Percentiles rank a stretch among this genome's conserved stretches.
Conservation (phyloP, 2,113 vertebrate genomes). For the Microtus ochrogaster region DNA sequence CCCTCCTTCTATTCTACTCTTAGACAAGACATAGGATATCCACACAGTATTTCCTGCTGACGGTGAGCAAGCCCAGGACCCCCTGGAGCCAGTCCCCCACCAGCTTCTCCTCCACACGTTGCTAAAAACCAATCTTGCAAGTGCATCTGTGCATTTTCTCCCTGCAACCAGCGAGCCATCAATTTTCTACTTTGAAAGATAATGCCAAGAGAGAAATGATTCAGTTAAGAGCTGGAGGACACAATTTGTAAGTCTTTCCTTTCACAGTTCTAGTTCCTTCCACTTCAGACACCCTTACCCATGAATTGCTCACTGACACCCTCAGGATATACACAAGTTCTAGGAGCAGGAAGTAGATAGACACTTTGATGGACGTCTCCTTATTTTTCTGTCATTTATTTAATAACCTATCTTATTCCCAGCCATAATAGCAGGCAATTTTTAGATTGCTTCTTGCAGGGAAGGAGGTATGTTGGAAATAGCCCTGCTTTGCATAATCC, state of each 20-base stretch:
- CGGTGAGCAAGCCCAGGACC: not conserved
- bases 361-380: slow-evolving; percentile 75
- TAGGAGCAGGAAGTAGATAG: slow-evolving; percentile 47
- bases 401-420: slow-evolving; percentile 70
- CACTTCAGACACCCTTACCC: slow-evolving; percentile 59
- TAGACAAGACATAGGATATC: not conserved
- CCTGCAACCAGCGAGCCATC: not conserved
- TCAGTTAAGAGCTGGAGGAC: slow-evolving; percentile 42
- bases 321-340: slow-evolving; percentile 47
- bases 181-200: slow-evolving; percentile 42
- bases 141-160: not conserved
- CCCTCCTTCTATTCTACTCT: not conserved
- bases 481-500: slow-evolving; percentile 40
- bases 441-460: slow-evolving; percentile 70
- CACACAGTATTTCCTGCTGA: not conserved
- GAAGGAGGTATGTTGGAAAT: slow-evolving; percentile 63
- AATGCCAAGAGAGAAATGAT: slow-evolving; percentile 19
- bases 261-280: slow-evolving; percentile 53
- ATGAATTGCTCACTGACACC: slow-evolving; percentile 49
- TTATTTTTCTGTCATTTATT: slow-evolving; percentile 78
- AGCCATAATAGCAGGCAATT: slow-evolving; percentile 69
- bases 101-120: not conserved
- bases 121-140: not conserved
- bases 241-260: slow-evolving; percentile 41
- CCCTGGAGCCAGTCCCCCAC: too few relatives aligned